phyloP scores from a whole-genome alignment of 2,888 invertebrate genomes.

The Euzophera pinguis region DNA sequence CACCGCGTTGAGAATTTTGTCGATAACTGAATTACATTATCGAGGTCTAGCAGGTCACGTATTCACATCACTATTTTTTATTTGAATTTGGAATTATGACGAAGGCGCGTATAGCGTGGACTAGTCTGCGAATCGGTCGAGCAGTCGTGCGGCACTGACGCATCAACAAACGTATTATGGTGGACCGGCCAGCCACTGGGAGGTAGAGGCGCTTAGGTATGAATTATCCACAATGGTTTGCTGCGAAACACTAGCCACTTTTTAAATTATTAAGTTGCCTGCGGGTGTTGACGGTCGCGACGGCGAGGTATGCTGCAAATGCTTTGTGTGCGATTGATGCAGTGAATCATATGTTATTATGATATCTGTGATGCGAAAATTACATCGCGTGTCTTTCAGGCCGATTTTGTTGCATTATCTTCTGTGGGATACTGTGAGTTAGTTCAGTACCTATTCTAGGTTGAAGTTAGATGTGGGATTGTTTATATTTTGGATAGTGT shows the following conservation, averaged over 20 bases:
- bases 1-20: constrained; percentile 31
- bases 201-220: constrained; percentile 40
- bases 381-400: constrained; percentile 1
- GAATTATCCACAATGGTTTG: constrained; percentile 54
- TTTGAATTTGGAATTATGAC: constrained; percentile 24
- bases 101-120: constrained; percentile 18
- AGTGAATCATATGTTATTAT: constrained; percentile 1
- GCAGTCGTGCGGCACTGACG: constrained; percentile 57
- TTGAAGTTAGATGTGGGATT: too few relatives aligned
- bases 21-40: constrained; percentile 31
- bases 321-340: neutral
- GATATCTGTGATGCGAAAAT: constrained; percentile 7
- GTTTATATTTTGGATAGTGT: too few relatives aligned
- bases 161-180: constrained; percentile 51
- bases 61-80: constrained; percentile 25
- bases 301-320: constrained; percentile 28
- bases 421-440: neutral
- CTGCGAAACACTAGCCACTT: constrained; percentile 52
- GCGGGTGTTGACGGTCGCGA: constrained; percentile 21
- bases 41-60: constrained; percentile 10
- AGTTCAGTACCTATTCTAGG: too few relatives aligned
- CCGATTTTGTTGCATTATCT: neutral
- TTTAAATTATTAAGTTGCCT: constrained; percentile 59
- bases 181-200: constrained; percentile 43
- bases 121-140: constrained; percentile 47